These are phyloP conservation scores for Rallus limicola DNA, from an alignment of 2,113 vertebrate species.

Conservation along the genomic window DNA sequence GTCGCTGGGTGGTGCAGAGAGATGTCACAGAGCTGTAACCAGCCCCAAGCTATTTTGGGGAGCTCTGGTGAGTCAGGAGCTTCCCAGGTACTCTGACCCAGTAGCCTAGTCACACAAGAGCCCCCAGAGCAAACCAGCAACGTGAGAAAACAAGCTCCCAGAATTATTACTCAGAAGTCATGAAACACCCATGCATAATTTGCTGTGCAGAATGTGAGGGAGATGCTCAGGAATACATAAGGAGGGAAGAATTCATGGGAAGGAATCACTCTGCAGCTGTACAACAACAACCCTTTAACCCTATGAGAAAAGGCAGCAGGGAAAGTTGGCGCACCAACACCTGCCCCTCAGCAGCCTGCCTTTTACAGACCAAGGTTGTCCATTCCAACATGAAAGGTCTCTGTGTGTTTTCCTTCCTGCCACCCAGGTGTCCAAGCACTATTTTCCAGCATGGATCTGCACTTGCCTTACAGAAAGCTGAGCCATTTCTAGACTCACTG, in stretches of 20 bases:
- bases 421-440: neutral
- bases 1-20: neutral
- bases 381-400: neutral
- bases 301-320: accelerated
- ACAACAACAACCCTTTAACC: neutral
- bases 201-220: neutral
- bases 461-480: neutral
- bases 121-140: neutral
- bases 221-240: neutral
- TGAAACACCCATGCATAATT: neutral
- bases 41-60: neutral
- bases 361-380: neutral
- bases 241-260: neutral
- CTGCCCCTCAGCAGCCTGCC: neutral
- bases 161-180: neutral
- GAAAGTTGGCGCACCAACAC: neutral
- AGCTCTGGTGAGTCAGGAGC: neutral
- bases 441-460: neutral
- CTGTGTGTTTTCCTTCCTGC: neutral
- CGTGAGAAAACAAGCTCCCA: neutral
- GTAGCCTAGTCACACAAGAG: neutral
- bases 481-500: neutral
- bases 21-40: neutral
- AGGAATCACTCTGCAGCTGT: neutral
- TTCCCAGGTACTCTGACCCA: neutral